Evolutionary conservation across 2,113 vertebrate genomes (phyloP).

Genomic region (Mobula birostris): DNA sequence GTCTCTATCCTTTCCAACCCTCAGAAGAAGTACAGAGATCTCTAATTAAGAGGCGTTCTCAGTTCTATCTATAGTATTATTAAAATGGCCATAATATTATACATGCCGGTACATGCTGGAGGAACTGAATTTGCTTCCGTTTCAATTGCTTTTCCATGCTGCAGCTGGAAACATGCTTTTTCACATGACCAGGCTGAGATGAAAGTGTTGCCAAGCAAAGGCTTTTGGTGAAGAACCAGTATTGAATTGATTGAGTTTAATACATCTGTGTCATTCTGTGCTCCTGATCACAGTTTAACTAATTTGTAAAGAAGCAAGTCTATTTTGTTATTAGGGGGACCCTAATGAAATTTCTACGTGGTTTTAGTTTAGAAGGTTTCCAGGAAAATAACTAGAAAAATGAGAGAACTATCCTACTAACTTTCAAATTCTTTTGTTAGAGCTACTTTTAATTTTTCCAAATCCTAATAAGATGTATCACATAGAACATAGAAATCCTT

Average conservation of each 20-base stretch:
- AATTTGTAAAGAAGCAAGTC: background rate
- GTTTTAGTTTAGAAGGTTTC: background rate
- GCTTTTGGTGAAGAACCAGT: background rate
- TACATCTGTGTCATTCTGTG: background rate
- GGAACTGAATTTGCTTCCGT: background rate
- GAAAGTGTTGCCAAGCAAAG: background rate
- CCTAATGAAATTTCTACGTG: constrained; percentile 38
- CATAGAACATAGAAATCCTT: no score
- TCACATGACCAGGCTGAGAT: background rate
- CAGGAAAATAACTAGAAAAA: background rate
- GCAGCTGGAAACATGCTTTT: background rate
- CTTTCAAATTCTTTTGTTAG: background rate
- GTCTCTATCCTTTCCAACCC: background rate
- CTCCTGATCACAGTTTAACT: background rate
- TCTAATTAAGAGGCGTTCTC: background rate
- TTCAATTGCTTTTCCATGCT: constrained; percentile 2
- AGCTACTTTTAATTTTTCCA: background rate
- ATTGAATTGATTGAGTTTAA: background rate
- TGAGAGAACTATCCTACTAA: background rate
- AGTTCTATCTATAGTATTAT: background rate
- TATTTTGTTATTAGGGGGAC: no score
- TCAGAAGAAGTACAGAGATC: background rate
- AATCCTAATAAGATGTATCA: background rate
- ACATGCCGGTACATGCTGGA: background rate
- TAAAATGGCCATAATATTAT: background rate